Evolutionary conservation across 2,113 vertebrate species (phyloP).

Genomic region (Arenaria interpres): DNA sequence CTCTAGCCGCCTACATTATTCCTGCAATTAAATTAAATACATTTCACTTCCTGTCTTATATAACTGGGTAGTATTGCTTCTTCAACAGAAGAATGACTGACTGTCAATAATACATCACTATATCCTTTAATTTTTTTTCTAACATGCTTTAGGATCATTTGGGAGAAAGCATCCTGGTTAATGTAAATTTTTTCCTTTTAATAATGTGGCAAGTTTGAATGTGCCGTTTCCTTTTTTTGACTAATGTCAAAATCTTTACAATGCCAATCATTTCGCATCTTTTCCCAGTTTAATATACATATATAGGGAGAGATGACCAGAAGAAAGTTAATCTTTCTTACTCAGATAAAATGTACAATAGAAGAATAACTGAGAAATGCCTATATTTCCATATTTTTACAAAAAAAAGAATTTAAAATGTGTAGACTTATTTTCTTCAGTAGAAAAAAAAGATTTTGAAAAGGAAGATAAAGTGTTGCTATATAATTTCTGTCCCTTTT

Average conservation of each 20-base stretch:
- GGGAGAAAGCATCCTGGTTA: neutral
- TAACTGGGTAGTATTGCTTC: neutral
- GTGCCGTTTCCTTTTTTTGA: neutral
- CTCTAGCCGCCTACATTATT: neutral
- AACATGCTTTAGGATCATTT: neutral
- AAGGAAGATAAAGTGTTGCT: neutral
- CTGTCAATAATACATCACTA: neutral
- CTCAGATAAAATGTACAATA: neutral
- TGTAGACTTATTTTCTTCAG: neutral
- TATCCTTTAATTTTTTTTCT: neutral
- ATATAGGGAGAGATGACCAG: neutral
- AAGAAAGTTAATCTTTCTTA: neutral
- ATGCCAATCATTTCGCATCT: neutral
- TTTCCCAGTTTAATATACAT: neutral
- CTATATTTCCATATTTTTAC: neutral
- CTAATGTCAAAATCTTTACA: neutral
- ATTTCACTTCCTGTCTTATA: constrained; percentile 44
- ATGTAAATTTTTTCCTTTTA: neutral
- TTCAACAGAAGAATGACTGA: neutral
- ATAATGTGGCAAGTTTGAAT: neutral
- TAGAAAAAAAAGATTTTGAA: neutral
- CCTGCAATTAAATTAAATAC: constrained; percentile 8
- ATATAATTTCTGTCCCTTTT: neutral
- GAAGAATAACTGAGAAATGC: neutral
- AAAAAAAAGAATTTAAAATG: neutral